Evolutionary conservation across 2,888 invertebrate species (phyloP).

Genomic region (Aspidiotus destructor): DNA sequence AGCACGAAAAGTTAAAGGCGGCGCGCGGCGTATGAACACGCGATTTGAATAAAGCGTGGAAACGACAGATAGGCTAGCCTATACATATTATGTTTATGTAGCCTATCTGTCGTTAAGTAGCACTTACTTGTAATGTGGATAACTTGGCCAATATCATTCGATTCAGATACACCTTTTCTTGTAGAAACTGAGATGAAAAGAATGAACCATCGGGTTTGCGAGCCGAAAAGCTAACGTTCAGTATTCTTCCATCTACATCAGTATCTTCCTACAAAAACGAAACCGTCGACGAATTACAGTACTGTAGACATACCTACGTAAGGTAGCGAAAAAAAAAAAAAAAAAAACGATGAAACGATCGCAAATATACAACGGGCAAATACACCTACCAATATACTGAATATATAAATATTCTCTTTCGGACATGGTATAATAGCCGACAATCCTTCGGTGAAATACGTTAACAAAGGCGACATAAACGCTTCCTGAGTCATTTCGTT

Average conservation of each 20-base stretch:
- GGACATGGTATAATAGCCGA: conserved; percentile 84
- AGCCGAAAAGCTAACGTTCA: conserved; percentile 91
- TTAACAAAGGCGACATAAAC: conserved; percentile 77
- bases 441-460: conserved; percentile 79
- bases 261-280: conserved; percentile 61
- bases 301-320: conserved; percentile 11
- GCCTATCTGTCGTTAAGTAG: too few species aligned
- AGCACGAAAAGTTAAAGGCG: not conserved
- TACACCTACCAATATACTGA: conserved; percentile 64
- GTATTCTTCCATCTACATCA: conserved; percentile 72
- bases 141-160: conserved; percentile 74
- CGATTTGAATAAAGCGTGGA: not conserved
- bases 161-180: conserved; percentile 89
- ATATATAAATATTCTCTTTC: conserved; percentile 82
- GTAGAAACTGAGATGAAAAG: conserved; percentile 77
- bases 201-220: conserved; percentile 69
- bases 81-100: too few species aligned
- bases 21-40: too few species aligned
- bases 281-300: not conserved
- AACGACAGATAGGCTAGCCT: too few species aligned
- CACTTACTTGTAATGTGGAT: conserved; percentile 66
- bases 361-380: not conserved
- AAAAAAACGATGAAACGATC: not conserved
- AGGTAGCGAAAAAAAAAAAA: not conserved
- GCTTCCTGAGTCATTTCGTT: conserved; percentile 88